These are phyloP conservation scores for Strigamia transsilvanica DNA, from an alignment of 2,888 invertebrate species.

Conservation along the genomic window DNA sequence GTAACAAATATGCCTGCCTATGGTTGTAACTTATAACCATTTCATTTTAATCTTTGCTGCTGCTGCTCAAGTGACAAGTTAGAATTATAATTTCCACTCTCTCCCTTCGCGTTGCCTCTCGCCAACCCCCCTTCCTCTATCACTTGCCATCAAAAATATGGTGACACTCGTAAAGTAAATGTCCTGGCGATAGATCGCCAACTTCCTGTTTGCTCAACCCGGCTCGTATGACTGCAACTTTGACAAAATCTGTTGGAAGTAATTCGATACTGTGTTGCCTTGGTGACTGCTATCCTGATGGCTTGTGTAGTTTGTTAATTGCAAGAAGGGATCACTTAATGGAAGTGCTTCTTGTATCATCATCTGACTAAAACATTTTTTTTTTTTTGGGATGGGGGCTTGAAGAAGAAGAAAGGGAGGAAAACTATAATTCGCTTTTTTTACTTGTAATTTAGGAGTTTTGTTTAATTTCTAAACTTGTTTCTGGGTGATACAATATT, in stretches of 20 bases:
- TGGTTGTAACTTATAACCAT: slow-evolving; percentile 33
- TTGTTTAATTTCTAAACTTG: too few relatives aligned
- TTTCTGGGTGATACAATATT: too few relatives aligned
- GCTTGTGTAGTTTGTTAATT: slow-evolving; percentile 2
- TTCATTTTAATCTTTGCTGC: slow-evolving; percentile 43
- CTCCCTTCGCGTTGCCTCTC: neutral
- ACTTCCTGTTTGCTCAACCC: slow-evolving; percentile 41
- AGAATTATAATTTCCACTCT: slow-evolving; percentile 42
- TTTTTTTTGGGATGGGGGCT: too few relatives aligned
- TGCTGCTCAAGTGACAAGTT: slow-evolving; percentile 35
- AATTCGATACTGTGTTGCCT: neutral
- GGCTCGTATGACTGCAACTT: slow-evolving; percentile 5
- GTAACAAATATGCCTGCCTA: slow-evolving; percentile 41
- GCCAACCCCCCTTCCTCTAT: slow-evolving; percentile 16
- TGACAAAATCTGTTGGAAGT: slow-evolving; percentile 13
- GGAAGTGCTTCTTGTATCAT: neutral
- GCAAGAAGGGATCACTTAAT: neutral
- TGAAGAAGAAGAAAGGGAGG: too few relatives aligned
- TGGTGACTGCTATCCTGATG: neutral
- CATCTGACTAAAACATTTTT: too few relatives aligned
- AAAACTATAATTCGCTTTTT: too few relatives aligned
- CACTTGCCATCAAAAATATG: slow-evolving; percentile 38
- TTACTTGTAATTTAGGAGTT: too few relatives aligned
- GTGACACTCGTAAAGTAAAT: slow-evolving; percentile 46
- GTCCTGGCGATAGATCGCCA: slow-evolving; percentile 33